Evolutionary conservation across 2,888 invertebrate species (phyloP).

Genomic region (Noctua comes): DNA sequence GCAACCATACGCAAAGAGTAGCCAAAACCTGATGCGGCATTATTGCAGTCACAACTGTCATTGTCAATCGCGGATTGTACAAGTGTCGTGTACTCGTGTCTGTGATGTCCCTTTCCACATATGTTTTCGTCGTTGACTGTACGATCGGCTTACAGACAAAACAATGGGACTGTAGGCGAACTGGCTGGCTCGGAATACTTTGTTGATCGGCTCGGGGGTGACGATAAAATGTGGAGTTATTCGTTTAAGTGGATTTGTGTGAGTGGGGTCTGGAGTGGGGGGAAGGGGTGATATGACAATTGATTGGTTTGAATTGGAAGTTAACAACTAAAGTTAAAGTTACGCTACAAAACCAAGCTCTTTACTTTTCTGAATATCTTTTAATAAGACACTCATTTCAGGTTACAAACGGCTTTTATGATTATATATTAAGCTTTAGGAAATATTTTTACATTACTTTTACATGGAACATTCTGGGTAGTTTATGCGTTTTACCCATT

Average conservation of each 20-base stretch:
- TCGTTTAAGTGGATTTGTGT: conserved; percentile 41
- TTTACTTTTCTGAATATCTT: neutral
- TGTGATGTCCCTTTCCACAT: neutral
- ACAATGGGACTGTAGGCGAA: conserved; percentile 85
- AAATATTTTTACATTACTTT: neutral
- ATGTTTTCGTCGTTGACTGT: conserved; percentile 25
- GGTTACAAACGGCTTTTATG: neutral
- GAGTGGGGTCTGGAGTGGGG: neutral
- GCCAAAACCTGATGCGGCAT: neutral
- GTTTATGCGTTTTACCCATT: neutral
- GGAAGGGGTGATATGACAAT: neutral
- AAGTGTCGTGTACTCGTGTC: neutral
- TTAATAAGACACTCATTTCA: too few relatives aligned
- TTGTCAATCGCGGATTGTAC: neutral
- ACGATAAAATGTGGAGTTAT: conserved; percentile 51
- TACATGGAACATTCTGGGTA: too few relatives aligned
- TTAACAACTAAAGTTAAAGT: too few relatives aligned
- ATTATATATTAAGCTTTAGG: neutral
- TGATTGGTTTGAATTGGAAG: neutral
- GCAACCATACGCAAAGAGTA: neutral
- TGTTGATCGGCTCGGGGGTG: conserved; percentile 28
- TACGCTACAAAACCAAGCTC: neutral
- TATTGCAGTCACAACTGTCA: neutral
- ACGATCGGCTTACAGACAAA: conserved; percentile 65
- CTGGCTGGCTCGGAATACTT: conserved; percentile 69